Conservation (phyloP, 2,113 vertebrate genomes). For the Polypterus bichir region DNA sequence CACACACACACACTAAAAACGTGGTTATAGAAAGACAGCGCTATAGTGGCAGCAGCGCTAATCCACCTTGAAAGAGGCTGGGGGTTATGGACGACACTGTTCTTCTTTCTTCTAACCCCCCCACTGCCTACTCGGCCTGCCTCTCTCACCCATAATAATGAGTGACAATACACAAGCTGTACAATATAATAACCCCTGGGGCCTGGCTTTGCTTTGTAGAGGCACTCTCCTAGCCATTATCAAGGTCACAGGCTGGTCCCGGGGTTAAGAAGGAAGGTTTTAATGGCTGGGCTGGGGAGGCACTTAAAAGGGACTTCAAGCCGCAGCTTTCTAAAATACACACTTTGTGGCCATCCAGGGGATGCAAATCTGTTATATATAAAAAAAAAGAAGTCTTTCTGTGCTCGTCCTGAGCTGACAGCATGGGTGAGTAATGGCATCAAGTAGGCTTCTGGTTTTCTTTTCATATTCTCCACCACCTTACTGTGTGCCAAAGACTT, state of each 20-base stretch:
- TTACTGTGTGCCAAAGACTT: too few relatives aligned
- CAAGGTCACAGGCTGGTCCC: neutral
- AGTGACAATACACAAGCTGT: too few relatives aligned
- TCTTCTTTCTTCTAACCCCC: neutral
- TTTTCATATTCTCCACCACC: too few relatives aligned
- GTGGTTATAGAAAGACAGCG: too few relatives aligned
- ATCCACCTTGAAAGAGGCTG: neutral
- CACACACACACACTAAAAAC: too few relatives aligned
- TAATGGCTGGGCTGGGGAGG: slow-evolving; percentile 6
- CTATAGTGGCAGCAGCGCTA: neutral
- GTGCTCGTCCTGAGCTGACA: slow-evolving; percentile 1
- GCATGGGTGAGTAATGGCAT: neutral
- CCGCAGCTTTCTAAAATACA: slow-evolving; percentile 7
- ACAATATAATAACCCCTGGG: neutral
- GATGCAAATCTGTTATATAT: too few relatives aligned
- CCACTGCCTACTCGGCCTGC: too few relatives aligned
- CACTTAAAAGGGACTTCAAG: slow-evolving; percentile 9
- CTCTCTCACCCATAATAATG: too few relatives aligned
- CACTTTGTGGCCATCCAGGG: neutral
- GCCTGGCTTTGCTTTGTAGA: neutral
- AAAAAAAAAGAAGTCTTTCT: neutral
- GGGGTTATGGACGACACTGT: slow-evolving; percentile 5
- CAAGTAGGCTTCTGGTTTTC: neutral
- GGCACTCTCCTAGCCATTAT: slow-evolving; percentile 7
- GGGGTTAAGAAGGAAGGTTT: neutral